These are phyloP conservation scores for Acrossocheilus wenchowensis DNA, from an alignment of 2,797 vertebrate genomes.

Conservation along the genomic window DNA sequence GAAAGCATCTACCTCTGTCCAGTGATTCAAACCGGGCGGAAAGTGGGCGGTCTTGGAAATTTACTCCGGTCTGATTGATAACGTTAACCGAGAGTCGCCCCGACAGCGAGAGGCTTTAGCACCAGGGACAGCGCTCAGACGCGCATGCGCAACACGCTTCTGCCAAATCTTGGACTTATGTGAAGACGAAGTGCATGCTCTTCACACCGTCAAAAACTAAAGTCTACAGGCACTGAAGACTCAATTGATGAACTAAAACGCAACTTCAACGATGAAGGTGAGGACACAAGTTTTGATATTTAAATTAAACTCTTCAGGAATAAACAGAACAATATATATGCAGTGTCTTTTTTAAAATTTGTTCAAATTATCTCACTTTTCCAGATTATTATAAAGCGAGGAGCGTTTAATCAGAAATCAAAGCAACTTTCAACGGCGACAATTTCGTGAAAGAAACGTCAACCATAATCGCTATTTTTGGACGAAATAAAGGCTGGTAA, in stretches of 20 bases:
- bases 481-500: slow-evolving; percentile 42
- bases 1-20: neutral
- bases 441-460: slow-evolving; percentile 6
- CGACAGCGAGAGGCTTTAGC: slow-evolving; percentile 51
- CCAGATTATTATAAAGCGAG: neutral
- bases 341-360: neutral
- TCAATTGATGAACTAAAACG: neutral
- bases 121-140: slow-evolving; percentile 63
- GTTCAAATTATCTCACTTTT: neutral
- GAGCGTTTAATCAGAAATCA: neutral
- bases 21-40: slow-evolving; percentile 23
- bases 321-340: neutral
- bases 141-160: slow-evolving; percentile 32
- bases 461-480: neutral
- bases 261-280: neutral
- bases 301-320: neutral
- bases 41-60: slow-evolving; percentile 23
- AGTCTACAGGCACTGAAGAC: too few relatives aligned
- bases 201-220: neutral
- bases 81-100: neutral
- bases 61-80: neutral
- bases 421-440: neutral
- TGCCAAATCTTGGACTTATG: neutral
- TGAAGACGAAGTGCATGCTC: neutral
- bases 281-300: neutral